phyloP scores from a whole-genome alignment of 2,797 vertebrate genomes.

The Potorous gilbertii region DNA sequence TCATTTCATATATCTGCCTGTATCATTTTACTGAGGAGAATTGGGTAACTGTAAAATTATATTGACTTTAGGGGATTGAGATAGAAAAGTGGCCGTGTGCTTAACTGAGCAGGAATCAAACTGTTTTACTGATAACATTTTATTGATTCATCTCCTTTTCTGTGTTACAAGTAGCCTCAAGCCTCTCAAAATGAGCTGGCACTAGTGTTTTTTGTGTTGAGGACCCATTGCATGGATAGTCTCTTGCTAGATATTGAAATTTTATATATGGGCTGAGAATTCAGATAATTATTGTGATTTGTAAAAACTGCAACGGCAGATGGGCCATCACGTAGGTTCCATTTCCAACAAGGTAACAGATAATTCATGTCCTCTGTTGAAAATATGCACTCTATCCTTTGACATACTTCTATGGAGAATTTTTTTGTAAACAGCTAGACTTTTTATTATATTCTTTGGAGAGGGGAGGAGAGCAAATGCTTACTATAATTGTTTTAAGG shows the following conservation, averaged over 20 bases:
- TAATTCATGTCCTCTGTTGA: conserved; percentile 76
- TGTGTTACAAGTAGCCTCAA: conserved; percentile 76
- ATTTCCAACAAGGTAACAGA: conserved; percentile 74
- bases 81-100: conserved; percentile 71
- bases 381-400: conserved; percentile 74
- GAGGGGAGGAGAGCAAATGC: conserved; percentile 70
- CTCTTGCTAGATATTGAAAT: conserved; percentile 64
- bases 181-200: conserved; percentile 68
- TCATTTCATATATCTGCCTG: conserved; percentile 69
- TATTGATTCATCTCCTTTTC: conserved; percentile 78
- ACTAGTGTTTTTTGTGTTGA: conserved; percentile 55
- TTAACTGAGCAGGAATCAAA: conserved; percentile 81
- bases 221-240: conserved; percentile 47
- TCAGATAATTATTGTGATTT: conserved; percentile 69
- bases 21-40: conserved; percentile 72
- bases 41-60: conserved; percentile 77
- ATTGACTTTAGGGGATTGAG: conserved; percentile 78
- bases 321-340: conserved; percentile 79
- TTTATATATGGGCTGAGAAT: conserved; percentile 67
- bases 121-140: conserved; percentile 81
- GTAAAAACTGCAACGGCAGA: conserved; percentile 66
- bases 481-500: conserved; percentile 63
- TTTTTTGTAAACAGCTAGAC: conserved; percentile 50
- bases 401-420: conserved; percentile 73
- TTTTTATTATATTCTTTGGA: conserved; percentile 47